Percentiles rank a stretch among this genome's conserved stretches.
phyloP scores from a whole-genome alignment of 2,797 vertebrate species.

The Sebastes oblongus region DNA sequence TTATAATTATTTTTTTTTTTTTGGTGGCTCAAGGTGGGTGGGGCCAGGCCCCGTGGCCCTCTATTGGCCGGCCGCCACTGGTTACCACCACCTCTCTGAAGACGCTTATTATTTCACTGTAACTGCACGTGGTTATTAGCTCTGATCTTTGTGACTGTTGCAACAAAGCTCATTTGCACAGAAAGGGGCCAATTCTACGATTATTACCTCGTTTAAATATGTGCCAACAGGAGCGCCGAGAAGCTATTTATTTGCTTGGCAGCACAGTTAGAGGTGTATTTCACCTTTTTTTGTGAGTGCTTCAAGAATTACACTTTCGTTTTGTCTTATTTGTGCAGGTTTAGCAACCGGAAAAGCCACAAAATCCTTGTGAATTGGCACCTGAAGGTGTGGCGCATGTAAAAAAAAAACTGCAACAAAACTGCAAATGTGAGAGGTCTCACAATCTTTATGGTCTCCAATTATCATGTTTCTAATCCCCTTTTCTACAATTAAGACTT shows the following conservation, averaged over 20 bases:
- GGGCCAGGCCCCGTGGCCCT: too few relatives aligned
- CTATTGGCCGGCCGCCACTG: too few relatives aligned
- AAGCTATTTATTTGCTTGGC: background rate
- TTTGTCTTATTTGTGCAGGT: background rate
- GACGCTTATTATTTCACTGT: too few relatives aligned
- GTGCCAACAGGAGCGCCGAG: background rate
- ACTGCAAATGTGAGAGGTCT: background rate
- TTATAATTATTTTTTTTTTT: too few relatives aligned
- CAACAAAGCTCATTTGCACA: background rate
- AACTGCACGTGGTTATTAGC: too few relatives aligned
- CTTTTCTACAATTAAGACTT: background rate
- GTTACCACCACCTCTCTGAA: too few relatives aligned
- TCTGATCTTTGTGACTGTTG: background rate
- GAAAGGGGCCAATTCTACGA: background rate
- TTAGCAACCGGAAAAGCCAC: background rate
- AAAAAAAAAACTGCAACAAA: background rate
- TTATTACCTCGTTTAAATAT: background rate
- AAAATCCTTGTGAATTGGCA: background rate
- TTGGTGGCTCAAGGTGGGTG: too few relatives aligned
- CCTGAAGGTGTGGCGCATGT: background rate
- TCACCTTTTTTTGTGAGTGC: background rate
- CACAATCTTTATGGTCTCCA: background rate
- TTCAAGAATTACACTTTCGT: background rate
- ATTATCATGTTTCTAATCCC: background rate
- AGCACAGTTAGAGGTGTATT: background rate